phyloP scores from a whole-genome alignment of 2,113 vertebrate species.

The Hippocampus abdominalis region DNA sequence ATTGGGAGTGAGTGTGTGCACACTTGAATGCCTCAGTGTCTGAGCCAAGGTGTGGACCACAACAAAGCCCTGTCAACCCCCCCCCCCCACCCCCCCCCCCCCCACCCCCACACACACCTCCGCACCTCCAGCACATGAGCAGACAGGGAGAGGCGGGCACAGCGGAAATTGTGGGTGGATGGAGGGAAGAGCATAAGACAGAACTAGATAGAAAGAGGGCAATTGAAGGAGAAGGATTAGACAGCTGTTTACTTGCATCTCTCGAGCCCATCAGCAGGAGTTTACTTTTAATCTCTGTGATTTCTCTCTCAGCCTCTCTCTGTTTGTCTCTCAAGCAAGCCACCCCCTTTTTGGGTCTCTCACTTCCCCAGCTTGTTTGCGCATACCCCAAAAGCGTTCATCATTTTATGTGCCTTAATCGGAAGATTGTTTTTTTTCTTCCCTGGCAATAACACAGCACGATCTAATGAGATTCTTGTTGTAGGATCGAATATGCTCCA shows the following conservation, averaged over 20 bases:
- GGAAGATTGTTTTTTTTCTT: not conserved
- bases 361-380: not conserved
- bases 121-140: slow-evolving; percentile 1
- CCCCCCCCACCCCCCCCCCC: too few relatives aligned
- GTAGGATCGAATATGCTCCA: not conserved
- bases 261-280: slow-evolving; percentile 19
- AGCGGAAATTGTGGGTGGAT: slow-evolving; percentile 9
- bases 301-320: not conserved
- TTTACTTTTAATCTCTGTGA: slow-evolving; percentile 46
- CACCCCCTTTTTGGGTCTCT: not conserved
- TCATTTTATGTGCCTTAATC: not conserved
- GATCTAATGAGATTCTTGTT: not conserved
- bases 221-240: slow-evolving; percentile 50
- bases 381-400: not conserved
- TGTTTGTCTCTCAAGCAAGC: not conserved
- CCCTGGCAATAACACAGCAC: not conserved
- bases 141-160: slow-evolving; percentile 17
- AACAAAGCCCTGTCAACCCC: slow-evolving; percentile 39
- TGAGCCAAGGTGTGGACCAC: slow-evolving; percentile 35
- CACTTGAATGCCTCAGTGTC: slow-evolving; percentile 12
- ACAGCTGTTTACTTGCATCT: slow-evolving; percentile 60
- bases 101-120: too few relatives aligned
- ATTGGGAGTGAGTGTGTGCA: not conserved
- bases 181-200: slow-evolving; percentile 1
- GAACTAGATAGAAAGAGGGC: slow-evolving; percentile 17